Percentiles rank a stretch among this genome's conserved stretches.
Evolutionary conservation across 2,888 invertebrate species (phyloP).

Genomic region (Drosophila paramelanica): DNA sequence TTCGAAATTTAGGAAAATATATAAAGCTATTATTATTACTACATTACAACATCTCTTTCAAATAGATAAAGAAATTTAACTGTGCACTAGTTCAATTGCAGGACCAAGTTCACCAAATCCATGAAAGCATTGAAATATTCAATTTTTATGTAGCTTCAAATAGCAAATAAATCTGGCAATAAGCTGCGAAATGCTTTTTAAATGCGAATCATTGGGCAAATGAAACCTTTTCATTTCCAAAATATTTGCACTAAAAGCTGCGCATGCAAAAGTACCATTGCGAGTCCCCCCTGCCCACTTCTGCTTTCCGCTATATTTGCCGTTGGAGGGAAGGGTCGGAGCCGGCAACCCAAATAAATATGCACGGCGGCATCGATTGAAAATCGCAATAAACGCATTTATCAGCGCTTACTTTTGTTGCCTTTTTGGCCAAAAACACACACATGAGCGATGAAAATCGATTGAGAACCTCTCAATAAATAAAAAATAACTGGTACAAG

Average conservation of each 20-base stretch:
- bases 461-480: constrained; percentile 8
- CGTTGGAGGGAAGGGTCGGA: not conserved
- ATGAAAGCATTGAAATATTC: not conserved
- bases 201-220: not conserved
- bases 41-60: not conserved
- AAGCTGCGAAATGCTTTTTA: not conserved
- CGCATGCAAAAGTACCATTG: constrained; percentile 14
- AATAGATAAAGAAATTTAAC: not conserved
- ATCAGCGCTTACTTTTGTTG: constrained; percentile 54
- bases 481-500: not conserved
- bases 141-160: not conserved
- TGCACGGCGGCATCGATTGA: constrained; percentile 53
- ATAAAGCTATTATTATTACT: not conserved
- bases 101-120: not conserved
- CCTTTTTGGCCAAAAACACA: constrained; percentile 42
- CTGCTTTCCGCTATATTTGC: not conserved
- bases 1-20: not conserved
- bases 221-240: constrained; percentile 10
- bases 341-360: constrained; percentile 44
- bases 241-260: constrained; percentile 7
- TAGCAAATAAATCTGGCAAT: not conserved
- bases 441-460: constrained; percentile 29
- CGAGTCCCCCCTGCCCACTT: not conserved
- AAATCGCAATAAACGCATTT: constrained; percentile 76
- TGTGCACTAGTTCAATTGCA: not conserved